Percentiles rank a stretch among this genome's conserved stretches.
These are phyloP conservation scores for Gracilinanus agilis DNA, from an alignment of 2,113 vertebrate genomes.

Conservation along the genomic window DNA sequence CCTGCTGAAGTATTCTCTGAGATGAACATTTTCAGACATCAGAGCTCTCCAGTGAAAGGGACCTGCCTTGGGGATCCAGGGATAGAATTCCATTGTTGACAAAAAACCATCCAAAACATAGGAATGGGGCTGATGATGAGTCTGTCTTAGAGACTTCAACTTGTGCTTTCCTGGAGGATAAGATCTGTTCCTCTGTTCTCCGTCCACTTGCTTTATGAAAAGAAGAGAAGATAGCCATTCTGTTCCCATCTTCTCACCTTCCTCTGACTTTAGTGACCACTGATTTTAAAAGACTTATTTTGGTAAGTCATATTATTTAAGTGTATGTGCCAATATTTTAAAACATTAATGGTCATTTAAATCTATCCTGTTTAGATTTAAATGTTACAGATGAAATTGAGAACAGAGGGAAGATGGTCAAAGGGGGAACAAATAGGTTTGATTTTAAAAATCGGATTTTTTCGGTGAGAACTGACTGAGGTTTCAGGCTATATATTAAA, in stretches of 20 bases:
- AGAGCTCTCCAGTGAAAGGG: neutral
- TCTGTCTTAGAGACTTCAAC: neutral
- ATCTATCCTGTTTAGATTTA: neutral
- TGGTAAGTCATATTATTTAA: neutral
- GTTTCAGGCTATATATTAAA: neutral
- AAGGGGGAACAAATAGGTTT: neutral
- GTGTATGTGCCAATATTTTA: neutral
- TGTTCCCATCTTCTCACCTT: neutral
- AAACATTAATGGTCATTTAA: neutral
- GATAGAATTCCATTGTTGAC: neutral
- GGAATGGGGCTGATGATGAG: neutral
- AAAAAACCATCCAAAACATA: neutral
- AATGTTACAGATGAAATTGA: neutral
- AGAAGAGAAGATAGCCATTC: neutral
- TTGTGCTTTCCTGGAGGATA: neutral
- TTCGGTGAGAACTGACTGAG: neutral
- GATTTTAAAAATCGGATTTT: neutral
- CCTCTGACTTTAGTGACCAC: neutral
- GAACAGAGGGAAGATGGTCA: neutral
- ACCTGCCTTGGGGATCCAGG: neutral
- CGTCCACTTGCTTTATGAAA: neutral
- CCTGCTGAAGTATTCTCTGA: neutral
- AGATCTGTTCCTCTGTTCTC: neutral
- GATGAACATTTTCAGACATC: neutral
- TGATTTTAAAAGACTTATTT: neutral